These are phyloP conservation scores for Tetrao urogallus DNA, from an alignment of 2,113 vertebrate genomes.

Conservation along the genomic window DNA sequence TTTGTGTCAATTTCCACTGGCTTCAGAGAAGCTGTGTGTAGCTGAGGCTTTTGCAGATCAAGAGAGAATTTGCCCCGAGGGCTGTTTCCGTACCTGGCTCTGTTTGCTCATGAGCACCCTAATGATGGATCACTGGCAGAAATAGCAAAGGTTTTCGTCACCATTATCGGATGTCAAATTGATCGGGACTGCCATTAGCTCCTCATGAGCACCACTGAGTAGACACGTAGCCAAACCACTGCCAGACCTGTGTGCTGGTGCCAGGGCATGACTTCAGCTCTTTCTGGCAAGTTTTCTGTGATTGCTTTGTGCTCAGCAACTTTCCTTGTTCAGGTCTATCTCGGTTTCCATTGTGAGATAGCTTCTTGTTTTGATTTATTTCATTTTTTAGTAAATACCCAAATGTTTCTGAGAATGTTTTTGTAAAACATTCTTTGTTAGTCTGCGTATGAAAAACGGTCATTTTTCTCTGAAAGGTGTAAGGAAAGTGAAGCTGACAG, in stretches of 20 bases:
- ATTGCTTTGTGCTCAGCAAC: background rate
- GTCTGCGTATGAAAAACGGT: background rate
- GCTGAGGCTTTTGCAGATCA: background rate
- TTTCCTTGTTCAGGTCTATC: background rate
- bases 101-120: background rate
- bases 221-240: background rate
- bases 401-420: background rate
- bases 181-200: slow-evolving; percentile 32
- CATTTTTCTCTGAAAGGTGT: background rate
- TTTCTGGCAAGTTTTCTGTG: background rate
- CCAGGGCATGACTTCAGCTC: slow-evolving; percentile 9
- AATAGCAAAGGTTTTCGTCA: background rate
- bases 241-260: background rate
- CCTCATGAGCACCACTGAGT: background rate
- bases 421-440: background rate
- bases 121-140: slow-evolving; percentile 46
- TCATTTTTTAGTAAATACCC: background rate
- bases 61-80: slow-evolving; percentile 34
- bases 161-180: slow-evolving; percentile 7
- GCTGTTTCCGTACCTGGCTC: slow-evolving; percentile 21
- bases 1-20: background rate
- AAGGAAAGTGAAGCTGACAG: background rate
- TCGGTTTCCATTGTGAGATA: background rate
- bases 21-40: background rate
- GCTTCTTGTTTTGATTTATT: background rate